phyloP scores from a whole-genome alignment of 2,797 vertebrate species.

The Podarcis lilfordi region DNA sequence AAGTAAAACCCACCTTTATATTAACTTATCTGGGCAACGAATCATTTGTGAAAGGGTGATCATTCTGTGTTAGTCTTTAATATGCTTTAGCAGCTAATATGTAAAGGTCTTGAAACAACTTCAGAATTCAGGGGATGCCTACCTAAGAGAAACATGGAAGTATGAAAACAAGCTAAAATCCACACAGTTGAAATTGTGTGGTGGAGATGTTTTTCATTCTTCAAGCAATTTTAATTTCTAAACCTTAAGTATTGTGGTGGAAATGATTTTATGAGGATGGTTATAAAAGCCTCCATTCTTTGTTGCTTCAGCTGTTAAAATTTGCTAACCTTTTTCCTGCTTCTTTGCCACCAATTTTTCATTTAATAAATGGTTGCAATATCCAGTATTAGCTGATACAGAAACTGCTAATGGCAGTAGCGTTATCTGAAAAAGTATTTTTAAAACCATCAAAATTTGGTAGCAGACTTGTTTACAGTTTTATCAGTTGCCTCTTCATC shows the following conservation, averaged over 20 bases:
- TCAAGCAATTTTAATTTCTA: no score
- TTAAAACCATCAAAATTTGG: not conserved
- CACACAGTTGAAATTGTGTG: no score
- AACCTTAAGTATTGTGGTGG: no score
- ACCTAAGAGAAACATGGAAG: not conserved
- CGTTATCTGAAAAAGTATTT: not conserved
- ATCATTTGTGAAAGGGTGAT: not conserved
- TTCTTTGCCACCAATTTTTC: not conserved
- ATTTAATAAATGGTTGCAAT: not conserved
- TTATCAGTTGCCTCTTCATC: not conserved
- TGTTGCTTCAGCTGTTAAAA: no score
- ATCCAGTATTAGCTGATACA: not conserved
- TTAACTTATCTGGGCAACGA: not conserved
- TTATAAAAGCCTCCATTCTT: no score
- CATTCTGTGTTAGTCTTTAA: no score
- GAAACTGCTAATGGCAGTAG: not conserved
- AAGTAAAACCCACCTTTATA: not conserved
- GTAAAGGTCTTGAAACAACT: not conserved
- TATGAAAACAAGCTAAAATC: not conserved
- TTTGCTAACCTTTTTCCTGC: not conserved
- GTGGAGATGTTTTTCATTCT: no score
- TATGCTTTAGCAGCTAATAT: not conserved
- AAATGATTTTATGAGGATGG: no score
- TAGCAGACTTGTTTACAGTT: no score
- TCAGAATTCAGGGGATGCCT: not conserved